Percentiles rank a stretch among this genome's conserved stretches.
These are phyloP conservation scores for Onychomys torridus DNA, from an alignment of 2,797 vertebrate genomes.

Conservation along the genomic window DNA sequence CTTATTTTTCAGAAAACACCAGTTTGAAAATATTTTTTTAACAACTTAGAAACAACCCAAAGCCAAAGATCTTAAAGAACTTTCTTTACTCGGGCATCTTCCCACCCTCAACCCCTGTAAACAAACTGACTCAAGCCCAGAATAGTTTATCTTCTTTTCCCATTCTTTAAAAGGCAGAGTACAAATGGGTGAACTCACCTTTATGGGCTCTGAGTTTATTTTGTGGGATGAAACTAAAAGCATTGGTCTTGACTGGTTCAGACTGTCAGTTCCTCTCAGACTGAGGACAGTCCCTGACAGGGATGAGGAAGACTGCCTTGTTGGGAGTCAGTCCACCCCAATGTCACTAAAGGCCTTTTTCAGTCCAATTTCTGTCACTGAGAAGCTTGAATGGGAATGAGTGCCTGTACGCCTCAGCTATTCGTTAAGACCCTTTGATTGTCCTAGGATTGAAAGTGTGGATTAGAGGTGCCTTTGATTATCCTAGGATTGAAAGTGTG, in stretches of 20 bases:
- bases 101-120: not conserved
- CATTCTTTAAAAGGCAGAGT: not conserved
- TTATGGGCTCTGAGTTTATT: not conserved
- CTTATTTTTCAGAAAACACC: conserved; percentile 36
- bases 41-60: conserved; percentile 20
- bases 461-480: not conserved
- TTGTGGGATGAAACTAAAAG: not conserved
- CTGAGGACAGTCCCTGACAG: not conserved
- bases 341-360: not conserved
- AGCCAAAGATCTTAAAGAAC: conserved; percentile 6
- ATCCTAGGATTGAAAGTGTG: not conserved
- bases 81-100: not conserved
- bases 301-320: not conserved
- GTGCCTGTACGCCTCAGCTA: not conserved
- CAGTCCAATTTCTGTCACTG: not conserved
- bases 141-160: not conserved
- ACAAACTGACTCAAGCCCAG: conserved; percentile 1
- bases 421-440: not conserved
- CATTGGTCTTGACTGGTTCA: not conserved
- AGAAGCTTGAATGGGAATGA: not conserved
- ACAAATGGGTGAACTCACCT: not conserved
- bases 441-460: not conserved
- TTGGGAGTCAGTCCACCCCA: not conserved
- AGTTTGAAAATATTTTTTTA: conserved; percentile 63
- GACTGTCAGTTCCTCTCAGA: not conserved